Percentiles rank a stretch among this genome's conserved stretches.
Conservation (phyloP, 2,888 invertebrate genomes). For the Tupiocoris notatus region DNA sequence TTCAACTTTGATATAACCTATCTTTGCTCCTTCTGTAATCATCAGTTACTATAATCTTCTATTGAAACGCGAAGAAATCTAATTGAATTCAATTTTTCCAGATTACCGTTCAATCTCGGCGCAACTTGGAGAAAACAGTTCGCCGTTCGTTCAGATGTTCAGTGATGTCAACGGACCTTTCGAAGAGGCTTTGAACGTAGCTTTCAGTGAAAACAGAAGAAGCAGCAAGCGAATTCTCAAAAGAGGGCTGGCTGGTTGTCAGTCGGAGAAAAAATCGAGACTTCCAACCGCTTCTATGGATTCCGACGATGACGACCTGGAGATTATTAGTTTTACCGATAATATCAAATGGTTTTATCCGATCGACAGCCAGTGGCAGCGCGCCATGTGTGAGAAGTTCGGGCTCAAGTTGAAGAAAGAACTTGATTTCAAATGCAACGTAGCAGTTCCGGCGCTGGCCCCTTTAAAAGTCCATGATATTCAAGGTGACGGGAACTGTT, state of each 20-base stretch:
- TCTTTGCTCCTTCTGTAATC: no score
- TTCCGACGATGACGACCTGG: conserved; percentile 18
- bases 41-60: no score
- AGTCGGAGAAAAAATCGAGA: background rate
- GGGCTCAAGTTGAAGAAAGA: conserved; percentile 19
- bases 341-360: conserved; percentile 35
- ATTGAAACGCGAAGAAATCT: no score
- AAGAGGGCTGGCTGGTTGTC: background rate
- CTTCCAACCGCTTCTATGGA: background rate
- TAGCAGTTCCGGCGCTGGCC: conserved; percentile 12
- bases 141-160: background rate
- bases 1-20: no score
- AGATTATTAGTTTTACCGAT: conserved; percentile 26
- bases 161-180: background rate
- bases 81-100: no score
- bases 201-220: background rate
- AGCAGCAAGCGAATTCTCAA: background rate
- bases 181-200: background rate
- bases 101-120: no score
- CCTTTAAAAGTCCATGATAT: conserved; percentile 26
- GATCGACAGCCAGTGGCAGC: conserved; percentile 17
- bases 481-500: conserved; percentile 32
- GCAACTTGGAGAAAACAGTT: no score
- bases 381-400: conserved; percentile 9
- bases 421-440: conserved; percentile 9